A percentile compares a stretch with the other conserved stretches of the same genome.
These are phyloP conservation scores for Cheiracanthium punctorium DNA, from an alignment of 2,888 invertebrate species.

Conservation along the genomic window DNA sequence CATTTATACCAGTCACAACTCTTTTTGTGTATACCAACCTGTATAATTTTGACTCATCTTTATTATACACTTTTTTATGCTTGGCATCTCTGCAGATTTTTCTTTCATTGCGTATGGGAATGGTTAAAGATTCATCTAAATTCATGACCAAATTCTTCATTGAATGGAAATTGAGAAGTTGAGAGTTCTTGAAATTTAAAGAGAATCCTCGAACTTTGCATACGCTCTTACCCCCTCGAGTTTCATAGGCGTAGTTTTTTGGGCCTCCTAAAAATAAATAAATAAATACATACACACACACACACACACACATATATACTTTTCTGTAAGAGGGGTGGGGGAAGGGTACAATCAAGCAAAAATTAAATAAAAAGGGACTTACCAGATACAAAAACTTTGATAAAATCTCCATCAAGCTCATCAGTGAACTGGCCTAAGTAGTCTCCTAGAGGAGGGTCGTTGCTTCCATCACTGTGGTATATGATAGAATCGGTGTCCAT, in stretches of 20 bases:
- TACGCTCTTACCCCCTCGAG: background rate
- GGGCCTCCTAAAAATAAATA: background rate
- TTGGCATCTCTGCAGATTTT: background rate
- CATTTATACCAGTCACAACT: background rate
- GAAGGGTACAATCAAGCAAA: background rate
- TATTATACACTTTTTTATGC: background rate
- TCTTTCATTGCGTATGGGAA: background rate
- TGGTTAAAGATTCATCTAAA: background rate
- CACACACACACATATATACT: no score
- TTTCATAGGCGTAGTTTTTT: conserved; percentile 7
- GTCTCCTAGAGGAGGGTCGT: conserved; percentile 8
- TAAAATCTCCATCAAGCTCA: background rate
- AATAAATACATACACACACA: background rate
- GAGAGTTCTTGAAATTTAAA: background rate
- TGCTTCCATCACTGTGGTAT: background rate
- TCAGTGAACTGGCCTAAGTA: conserved; percentile 3
- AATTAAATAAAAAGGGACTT: background rate
- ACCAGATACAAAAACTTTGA: conserved; percentile 14
- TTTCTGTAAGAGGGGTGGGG: no score
- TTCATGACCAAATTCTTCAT: background rate
- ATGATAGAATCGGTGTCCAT: background rate
- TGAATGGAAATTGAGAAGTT: background rate
- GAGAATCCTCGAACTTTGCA: conserved; percentile 5
- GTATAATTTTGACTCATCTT: background rate
- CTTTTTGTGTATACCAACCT: background rate